phyloP scores from a whole-genome alignment of 2,888 invertebrate species.

The Neoaliturus tenellus region DNA sequence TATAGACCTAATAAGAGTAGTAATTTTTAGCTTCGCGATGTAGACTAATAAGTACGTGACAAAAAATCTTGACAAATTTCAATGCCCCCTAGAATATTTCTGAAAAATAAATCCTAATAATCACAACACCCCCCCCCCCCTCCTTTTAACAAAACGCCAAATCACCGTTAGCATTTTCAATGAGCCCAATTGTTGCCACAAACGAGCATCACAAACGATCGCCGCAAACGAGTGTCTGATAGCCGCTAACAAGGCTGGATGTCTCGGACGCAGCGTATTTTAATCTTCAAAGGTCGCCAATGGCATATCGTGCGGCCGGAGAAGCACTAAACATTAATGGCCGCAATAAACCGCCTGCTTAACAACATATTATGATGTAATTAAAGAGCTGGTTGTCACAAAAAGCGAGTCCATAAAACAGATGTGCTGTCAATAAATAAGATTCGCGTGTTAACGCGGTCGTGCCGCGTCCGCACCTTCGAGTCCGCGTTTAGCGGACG shows the following conservation, averaged over 20 bases:
- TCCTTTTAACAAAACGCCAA: too few species aligned
- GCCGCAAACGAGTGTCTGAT: background rate
- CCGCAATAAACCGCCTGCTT: conserved; percentile 39
- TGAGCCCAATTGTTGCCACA: too few species aligned
- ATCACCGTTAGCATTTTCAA: too few species aligned
- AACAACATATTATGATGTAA: conserved; percentile 55
- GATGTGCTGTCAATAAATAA: conserved; percentile 45
- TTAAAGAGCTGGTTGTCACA: conserved; percentile 41
- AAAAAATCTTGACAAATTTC: too few species aligned
- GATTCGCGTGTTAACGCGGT: conserved; percentile 30
- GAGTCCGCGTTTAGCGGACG: too few species aligned
- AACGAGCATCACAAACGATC: too few species aligned
- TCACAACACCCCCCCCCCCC: too few species aligned
- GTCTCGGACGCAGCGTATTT: background rate
- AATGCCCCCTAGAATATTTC: too few species aligned
- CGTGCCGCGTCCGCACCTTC: background rate
- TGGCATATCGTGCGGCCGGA: conserved; percentile 11
- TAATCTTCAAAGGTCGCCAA: background rate
- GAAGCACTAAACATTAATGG: conserved; percentile 46
- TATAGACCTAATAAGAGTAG: too few species aligned
- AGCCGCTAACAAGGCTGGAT: background rate
- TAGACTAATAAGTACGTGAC: too few species aligned
- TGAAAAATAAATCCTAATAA: too few species aligned
- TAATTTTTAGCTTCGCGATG: too few species aligned
- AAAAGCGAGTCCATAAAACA: conserved; percentile 39